Conservation (phyloP, 2,797 vertebrate species). For the Bovichtus variegatus region DNA sequence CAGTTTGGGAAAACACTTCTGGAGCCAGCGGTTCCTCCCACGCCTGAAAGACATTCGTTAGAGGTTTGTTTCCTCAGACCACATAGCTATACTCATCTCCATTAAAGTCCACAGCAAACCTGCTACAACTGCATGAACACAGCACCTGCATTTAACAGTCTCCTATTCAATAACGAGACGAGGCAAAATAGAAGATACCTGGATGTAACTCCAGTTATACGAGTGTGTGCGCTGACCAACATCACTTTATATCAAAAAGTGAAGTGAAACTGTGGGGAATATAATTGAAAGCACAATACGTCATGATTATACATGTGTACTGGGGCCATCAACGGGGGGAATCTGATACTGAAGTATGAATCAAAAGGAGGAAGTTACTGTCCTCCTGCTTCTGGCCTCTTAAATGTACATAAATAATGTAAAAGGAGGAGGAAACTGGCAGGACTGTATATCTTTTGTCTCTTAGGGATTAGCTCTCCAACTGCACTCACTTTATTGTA, state of each 20-base stretch:
- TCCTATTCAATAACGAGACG: neutral
- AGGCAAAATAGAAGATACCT: neutral
- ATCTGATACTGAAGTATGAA: neutral
- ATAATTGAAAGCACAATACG: neutral
- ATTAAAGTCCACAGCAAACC: neutral
- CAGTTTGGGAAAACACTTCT: slow-evolving; percentile 5
- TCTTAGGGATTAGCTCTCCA: slow-evolving; percentile 10
- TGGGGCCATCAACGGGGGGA: neutral
- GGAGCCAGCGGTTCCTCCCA: neutral
- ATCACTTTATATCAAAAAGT: neutral
- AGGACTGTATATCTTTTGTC: neutral
- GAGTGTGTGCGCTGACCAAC: neutral
- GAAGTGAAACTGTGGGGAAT: neutral
- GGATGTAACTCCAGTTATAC: neutral
- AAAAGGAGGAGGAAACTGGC: neutral
- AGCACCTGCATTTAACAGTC: neutral
- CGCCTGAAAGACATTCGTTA: neutral
- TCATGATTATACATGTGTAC: neutral
- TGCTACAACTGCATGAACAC: neutral
- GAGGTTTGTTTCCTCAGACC: slow-evolving; percentile 11
- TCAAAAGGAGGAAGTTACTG: slow-evolving; percentile 4
- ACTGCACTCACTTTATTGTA: slow-evolving; percentile 1
- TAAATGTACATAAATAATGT: neutral
- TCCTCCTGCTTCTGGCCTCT: neutral
- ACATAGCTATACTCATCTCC: neutral